Conservation (phyloP, 2,797 vertebrate genomes). For the Poecilia velifera region DNA sequence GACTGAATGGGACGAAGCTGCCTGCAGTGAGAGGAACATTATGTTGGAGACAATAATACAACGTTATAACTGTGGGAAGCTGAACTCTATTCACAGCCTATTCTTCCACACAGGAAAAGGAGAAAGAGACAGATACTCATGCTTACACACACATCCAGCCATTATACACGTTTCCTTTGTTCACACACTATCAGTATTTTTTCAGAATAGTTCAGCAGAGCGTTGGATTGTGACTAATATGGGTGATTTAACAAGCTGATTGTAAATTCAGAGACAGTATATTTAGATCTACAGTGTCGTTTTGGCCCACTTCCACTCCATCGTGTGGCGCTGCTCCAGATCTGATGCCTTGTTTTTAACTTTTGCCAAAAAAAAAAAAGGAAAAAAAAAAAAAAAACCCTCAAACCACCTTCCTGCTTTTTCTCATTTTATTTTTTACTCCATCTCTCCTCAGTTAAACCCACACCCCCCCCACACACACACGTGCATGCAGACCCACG, state of each 20-base stretch:
- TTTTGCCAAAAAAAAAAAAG: slow-evolving; percentile 60
- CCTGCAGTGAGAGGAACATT: slow-evolving; percentile 39
- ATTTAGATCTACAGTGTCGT: slow-evolving; percentile 50
- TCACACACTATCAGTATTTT: slow-evolving; percentile 38
- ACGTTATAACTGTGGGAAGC: slow-evolving; percentile 61
- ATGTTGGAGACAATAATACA: slow-evolving; percentile 63
- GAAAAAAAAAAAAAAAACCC: too few relatives aligned
- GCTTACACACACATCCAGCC: slow-evolving; percentile 38
- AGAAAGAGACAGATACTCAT: slow-evolving; percentile 56
- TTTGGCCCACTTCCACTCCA: slow-evolving; percentile 47
- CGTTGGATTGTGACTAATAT: slow-evolving; percentile 44
- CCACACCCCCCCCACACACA: slow-evolving; percentile 25
- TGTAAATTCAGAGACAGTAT: slow-evolving; percentile 39
- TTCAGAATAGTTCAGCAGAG: slow-evolving; percentile 30
- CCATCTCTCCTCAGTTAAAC: slow-evolving; percentile 56
- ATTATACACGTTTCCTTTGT: slow-evolving; percentile 58
- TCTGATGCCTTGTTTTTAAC: slow-evolving; percentile 68
- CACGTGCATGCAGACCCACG: slow-evolving; percentile 57
- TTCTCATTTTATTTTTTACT: slow-evolving; percentile 70
- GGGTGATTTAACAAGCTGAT: slow-evolving; percentile 48
- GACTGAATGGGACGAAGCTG: slow-evolving; percentile 43
- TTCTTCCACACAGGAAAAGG: slow-evolving; percentile 68
- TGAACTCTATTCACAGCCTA: slow-evolving; percentile 36
- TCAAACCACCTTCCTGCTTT: slow-evolving; percentile 66
- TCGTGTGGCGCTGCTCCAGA: slow-evolving; percentile 58